Percentiles rank a stretch among this genome's conserved stretches.
These are phyloP conservation scores for Caenorhabditis sinica DNA, from an alignment of 2,888 invertebrate genomes.

Conservation along the genomic window DNA sequence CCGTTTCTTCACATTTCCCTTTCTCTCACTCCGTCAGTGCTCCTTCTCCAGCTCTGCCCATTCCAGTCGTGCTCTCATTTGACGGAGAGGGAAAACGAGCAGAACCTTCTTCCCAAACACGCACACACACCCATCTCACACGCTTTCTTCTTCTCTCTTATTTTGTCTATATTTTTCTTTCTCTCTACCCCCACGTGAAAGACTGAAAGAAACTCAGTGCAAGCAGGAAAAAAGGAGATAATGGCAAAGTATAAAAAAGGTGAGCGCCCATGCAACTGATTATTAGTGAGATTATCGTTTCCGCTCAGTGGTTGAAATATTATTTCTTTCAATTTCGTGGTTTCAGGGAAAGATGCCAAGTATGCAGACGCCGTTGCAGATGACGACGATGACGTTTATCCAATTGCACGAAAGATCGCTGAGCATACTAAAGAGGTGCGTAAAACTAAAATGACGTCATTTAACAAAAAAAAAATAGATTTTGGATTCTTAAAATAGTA, in stretches of 20 bases:
- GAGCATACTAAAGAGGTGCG: slow-evolving; percentile 74
- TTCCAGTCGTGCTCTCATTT: slow-evolving; percentile 51
- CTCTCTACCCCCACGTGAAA: not conserved
- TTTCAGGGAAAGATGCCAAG: slow-evolving; percentile 77
- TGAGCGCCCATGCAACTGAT: slow-evolving; percentile 35
- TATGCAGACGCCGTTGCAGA: slow-evolving; percentile 74
- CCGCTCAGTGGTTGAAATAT: not conserved
- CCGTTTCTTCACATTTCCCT: slow-evolving; percentile 13
- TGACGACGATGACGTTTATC: slow-evolving; percentile 71
- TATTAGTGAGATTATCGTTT: slow-evolving; percentile 16
- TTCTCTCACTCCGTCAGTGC: not conserved
- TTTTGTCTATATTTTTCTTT: slow-evolving; percentile 22
- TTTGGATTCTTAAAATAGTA: too few relatives aligned
- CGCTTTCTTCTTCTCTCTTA: not conserved
- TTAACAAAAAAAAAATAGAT: slow-evolving; percentile 3
- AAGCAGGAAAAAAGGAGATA: slow-evolving; percentile 18
- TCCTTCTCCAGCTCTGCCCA: slow-evolving; percentile 38
- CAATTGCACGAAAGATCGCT: slow-evolving; percentile 70
- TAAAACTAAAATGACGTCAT: slow-evolving; percentile 17
- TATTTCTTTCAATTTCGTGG: not conserved
- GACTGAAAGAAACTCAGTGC: slow-evolving; percentile 6
- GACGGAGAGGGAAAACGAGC: not conserved
- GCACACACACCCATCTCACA: not conserved
- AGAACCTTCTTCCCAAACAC: not conserved
- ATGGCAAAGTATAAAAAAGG: slow-evolving; percentile 78